Base-by-base conservation (phyloP, 2,113 vertebrate genomes). In the Columba janthina region DNA sequence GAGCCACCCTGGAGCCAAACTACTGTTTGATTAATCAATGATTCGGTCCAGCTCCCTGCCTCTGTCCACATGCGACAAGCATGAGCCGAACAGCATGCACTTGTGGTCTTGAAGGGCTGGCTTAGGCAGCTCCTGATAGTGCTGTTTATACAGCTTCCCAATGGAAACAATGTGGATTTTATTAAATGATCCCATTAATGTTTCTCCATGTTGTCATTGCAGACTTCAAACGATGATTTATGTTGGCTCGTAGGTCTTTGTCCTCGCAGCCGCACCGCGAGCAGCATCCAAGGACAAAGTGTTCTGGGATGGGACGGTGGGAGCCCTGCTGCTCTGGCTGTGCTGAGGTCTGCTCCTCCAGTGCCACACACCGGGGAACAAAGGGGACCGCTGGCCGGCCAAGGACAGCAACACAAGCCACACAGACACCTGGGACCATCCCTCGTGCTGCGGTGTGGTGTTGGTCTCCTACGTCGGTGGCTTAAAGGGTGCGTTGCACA, bases 201-300 rank as follows among this genome's bases (percentile, higher is more conserved):
- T 94, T 96, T 92, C 95, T 96, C 96, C 90, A 25, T 97, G 96
- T 89, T 96, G 96, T 96, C 96, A 77, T 19, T 96, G 92, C 85
- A 77, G 94, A 96, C 96, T 96, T 96, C 93, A 96, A 96, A 94
- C 85, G 5, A 81, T 96, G 96, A 96, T 97, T 96, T 97, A 96
- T 96, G 93, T 96, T 96, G 96, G 94, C 94, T 97, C 92, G 4
- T 60, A 36, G 93, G 90, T 86, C 96, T 92, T 86, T 94, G 96
- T 97, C 96, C 95, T 95, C 57, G 14, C 94, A 87, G 92, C 69
- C 86, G 40, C 78, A 64, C 78, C 6, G 48, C 8, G 12, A 93
- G 90, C 85, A 38, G 92, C 90, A 96, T 96, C 94, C 96, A 97
- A 96, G 94, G 96, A 95, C 96, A 96, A 24, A 93, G 90, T 22